Conservation (phyloP, 2,113 vertebrate species). For the Vanacampus margaritifer region DNA sequence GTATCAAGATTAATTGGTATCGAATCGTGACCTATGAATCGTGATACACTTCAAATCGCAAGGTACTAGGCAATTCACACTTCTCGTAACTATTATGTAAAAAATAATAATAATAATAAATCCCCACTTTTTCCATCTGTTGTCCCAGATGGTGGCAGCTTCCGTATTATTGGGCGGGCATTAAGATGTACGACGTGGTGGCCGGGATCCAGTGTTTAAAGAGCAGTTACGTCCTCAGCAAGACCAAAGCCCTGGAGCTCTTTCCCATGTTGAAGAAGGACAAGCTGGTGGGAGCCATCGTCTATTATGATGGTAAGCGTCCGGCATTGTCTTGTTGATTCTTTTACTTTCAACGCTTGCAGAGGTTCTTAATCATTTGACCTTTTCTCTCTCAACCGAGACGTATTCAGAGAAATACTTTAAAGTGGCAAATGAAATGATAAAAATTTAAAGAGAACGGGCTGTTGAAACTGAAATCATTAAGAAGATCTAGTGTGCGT, state of each 20-base stretch:
- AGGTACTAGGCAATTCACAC: too few species aligned
- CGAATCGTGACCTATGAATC: too few species aligned
- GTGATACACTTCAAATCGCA: too few species aligned
- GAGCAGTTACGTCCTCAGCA: constrained; percentile 92
- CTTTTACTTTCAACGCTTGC: constrained; percentile 18
- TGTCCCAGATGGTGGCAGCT: constrained; percentile 92
- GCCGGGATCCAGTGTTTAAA: constrained; percentile 90
- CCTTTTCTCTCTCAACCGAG: constrained; percentile 3
- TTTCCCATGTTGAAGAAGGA: constrained; percentile 97
- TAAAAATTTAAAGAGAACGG: background rate
- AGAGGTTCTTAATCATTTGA: constrained; percentile 20
- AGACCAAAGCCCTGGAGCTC: constrained; percentile 86
- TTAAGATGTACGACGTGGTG: constrained; percentile 95
- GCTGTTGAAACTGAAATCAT: background rate
- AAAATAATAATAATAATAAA: too few species aligned
- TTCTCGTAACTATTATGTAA: too few species aligned
- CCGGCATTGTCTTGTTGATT: background rate
- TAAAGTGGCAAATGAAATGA: background rate
- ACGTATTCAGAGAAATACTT: background rate
- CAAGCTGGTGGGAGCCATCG: constrained; percentile 89
- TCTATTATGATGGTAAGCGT: constrained; percentile 93
- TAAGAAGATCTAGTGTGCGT: too few species aligned
- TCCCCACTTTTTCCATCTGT: background rate
- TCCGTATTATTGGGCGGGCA: constrained; percentile 96
- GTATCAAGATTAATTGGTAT: too few species aligned